These are phyloP conservation scores for Chitala chitala DNA, from an alignment of 2,113 vertebrate genomes.

Conservation along the genomic window DNA sequence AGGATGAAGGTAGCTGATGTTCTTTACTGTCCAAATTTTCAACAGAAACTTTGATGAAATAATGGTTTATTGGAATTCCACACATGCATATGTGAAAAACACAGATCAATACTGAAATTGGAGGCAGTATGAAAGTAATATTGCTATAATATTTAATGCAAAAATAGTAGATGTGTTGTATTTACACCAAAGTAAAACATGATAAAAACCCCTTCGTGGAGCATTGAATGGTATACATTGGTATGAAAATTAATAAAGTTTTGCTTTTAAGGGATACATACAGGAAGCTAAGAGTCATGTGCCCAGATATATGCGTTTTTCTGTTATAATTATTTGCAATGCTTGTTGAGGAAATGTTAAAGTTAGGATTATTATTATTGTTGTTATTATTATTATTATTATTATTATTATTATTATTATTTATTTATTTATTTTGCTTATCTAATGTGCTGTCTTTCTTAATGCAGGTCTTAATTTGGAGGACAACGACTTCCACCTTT, in stretches of 20 bases:
- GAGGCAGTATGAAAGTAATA: background rate
- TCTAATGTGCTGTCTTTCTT: background rate
- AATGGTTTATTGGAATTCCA: background rate
- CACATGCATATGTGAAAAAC: background rate
- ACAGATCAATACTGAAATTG: background rate
- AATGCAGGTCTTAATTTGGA: slow-evolving; percentile 2
- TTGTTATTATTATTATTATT: background rate
- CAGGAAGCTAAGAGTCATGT: background rate
- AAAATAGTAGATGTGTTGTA: too few species aligned
- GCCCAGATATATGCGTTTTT: too few species aligned
- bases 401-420: background rate
- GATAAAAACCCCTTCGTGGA: too few species aligned
- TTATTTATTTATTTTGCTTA: background rate
- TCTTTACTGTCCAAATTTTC: background rate
- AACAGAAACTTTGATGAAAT: background rate
- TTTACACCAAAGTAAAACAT: too few species aligned
- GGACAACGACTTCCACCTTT: slow-evolving; percentile 19
- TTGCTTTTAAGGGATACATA: background rate
- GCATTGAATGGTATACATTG: too few species aligned
- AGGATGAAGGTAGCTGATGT: background rate
- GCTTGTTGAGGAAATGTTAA: background rate
- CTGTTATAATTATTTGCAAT: too few species aligned
- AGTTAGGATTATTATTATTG: too few species aligned
- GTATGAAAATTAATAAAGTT: background rate
- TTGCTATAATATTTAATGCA: too few species aligned